Evolutionary conservation across 2,888 invertebrate species (phyloP), one percentile per base, ranked within the genome.

Genomic region (Azorinus chamasolen): DNA sequence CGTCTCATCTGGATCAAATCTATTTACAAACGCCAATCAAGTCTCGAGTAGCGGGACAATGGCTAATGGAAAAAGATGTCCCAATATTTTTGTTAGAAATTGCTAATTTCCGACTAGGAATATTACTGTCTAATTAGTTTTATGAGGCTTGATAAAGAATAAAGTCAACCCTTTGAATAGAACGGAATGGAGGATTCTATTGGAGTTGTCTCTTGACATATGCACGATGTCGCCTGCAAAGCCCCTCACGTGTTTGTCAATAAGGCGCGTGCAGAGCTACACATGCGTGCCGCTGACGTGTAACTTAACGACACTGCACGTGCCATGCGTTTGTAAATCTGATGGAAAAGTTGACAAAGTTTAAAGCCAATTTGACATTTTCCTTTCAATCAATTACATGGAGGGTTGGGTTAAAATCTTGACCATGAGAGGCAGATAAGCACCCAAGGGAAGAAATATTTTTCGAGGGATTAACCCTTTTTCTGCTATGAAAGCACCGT

Each of bases 61-160:
- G 32, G 32, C 24, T 62, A 75, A 75, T 69, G 69, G 69, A 75
- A 61, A 37, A 54, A 41, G 59, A 37, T 64, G 69, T 61, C 64
- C 64, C 62, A 69, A 75, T 69, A 69, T 78, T 78, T 66, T 72
- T 72, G 68, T 73, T 78, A 63, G 64, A 55, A 80, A 80, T 80
- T 72, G 72, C 65, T 68, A 72, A 72, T 73, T 71, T 76, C 79
- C 75, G 75, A 64, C 79, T 72, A 69, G 51, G 61, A 58, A 54
- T 72, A 75, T 80, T 58, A 62, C 48, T 58, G 79, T 69, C 75
- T 80, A 80, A 76, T 80, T 80, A 80, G 75, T 72, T 76, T 80
- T 80, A 80, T 76, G 78, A 73, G 72, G 50, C 45, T 48, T 76
- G 68, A 76, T 79, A 75, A 76, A 61, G 72, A 68, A 61, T 61